A percentile compares a stretch with the other conserved stretches of the same genome.
Conservation (phyloP, 1,140 invertebrate genomes). For the Papilio helenus region DNA sequence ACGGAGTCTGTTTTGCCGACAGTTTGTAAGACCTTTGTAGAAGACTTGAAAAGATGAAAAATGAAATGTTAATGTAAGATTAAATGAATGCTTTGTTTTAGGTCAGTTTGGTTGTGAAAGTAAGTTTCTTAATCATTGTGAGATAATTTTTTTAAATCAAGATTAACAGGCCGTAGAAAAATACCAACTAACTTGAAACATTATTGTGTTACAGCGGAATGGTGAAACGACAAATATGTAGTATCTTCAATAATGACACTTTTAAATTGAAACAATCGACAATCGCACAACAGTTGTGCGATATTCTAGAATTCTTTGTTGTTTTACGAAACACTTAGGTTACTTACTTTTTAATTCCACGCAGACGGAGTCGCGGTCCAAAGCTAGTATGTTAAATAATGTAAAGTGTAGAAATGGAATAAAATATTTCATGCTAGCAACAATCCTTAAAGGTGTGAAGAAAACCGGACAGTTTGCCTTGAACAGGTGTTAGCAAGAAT, state of each 20-base stretch:
- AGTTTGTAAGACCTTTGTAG: not conserved
- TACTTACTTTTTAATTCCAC: not conserved
- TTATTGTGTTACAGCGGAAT: too few relatives aligned
- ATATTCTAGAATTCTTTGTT: too few relatives aligned
- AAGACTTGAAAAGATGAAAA: conserved; percentile 17
- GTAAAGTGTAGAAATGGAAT: not conserved
- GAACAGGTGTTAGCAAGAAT: too few relatives aligned
- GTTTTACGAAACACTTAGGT: too few relatives aligned
- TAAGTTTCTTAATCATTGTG: not conserved
- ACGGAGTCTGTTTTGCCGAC: not conserved
- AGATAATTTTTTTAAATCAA: not conserved
- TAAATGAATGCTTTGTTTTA: not conserved
- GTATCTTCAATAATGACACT: too few relatives aligned
- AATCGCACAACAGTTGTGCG: too few relatives aligned
- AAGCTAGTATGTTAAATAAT: not conserved
- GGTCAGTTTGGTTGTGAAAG: not conserved
- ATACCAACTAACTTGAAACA: not conserved
- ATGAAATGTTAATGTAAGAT: not conserved
- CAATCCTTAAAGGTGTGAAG: conserved; percentile 9
- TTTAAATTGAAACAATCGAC: too few relatives aligned
- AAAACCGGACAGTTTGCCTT: not conserved
- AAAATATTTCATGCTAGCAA: not conserved
- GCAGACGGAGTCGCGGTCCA: too few relatives aligned
- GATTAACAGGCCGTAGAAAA: not conserved
- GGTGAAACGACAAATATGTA: too few relatives aligned